These are phyloP conservation scores for Trogon surrucura DNA, from an alignment of 2,113 vertebrate genomes.

Conservation along the genomic window DNA sequence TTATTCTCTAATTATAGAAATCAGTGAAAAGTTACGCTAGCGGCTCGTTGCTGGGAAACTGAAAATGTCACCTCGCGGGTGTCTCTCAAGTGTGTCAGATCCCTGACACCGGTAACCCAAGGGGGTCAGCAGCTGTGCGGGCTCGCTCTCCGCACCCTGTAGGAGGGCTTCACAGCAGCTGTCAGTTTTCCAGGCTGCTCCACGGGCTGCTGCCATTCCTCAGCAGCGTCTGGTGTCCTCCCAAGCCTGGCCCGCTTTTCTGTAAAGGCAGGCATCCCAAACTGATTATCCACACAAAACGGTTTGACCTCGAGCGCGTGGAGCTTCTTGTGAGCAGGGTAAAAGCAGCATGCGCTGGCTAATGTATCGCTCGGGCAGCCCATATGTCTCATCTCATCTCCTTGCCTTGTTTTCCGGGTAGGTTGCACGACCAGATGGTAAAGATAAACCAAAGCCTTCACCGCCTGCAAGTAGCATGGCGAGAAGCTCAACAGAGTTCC, in stretches of 20 bases:
- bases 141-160: rapidly evolving
- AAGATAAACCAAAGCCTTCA: slow-evolving; percentile 99
- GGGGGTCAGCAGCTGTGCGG: rapidly evolving
- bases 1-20: slow-evolving; percentile 38
- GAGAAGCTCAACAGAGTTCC: slow-evolving; percentile 91
- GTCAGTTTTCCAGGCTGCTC: no score
- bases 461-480: slow-evolving; percentile 93
- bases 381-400: not conserved
- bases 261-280: not conserved
- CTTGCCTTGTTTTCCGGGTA: slow-evolving; percentile 52
- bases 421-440: slow-evolving; percentile 98
- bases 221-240: not conserved
- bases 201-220: not conserved
- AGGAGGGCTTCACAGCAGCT: not conserved
- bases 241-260: not conserved
- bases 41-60: slow-evolving; percentile 11
- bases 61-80: not conserved
- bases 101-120: not conserved
- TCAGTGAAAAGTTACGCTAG: not conserved
- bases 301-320: not conserved
- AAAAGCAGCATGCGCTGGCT: rapidly evolving
- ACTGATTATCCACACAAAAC: rapidly evolving
- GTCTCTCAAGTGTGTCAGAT: rapidly evolving
- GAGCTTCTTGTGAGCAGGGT: not conserved
- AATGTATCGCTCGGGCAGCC: not conserved